These are phyloP conservation scores for Cranoglanis bouderius DNA, from an alignment of 2,113 vertebrate species.

Conservation along the genomic window DNA sequence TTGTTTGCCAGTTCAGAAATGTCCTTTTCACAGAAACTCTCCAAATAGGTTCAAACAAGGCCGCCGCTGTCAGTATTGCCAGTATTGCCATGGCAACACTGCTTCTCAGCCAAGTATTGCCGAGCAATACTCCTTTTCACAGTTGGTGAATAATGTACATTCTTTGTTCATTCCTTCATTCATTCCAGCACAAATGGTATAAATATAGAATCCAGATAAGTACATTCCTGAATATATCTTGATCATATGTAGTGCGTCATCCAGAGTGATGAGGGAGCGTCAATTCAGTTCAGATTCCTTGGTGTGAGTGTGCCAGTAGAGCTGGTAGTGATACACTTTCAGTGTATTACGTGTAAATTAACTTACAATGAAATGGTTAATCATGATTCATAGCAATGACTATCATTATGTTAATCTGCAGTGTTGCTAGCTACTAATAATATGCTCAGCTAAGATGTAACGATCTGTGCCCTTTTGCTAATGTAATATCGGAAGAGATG, in stretches of 20 bases:
- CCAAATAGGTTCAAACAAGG: conserved; percentile 28
- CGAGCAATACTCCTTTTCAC: background rate
- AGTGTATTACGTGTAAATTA: background rate
- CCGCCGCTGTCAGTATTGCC: background rate
- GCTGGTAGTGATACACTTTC: too few relatives aligned
- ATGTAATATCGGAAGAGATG: background rate
- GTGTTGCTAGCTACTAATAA: background rate
- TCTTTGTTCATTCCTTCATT: background rate
- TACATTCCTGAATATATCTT: background rate
- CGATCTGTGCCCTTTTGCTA: background rate
- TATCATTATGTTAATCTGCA: background rate
- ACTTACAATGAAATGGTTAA: background rate
- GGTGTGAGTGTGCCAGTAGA: too few relatives aligned
- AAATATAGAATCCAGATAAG: background rate
- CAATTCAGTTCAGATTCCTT: background rate
- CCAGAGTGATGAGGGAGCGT: background rate
- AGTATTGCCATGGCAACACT: background rate
- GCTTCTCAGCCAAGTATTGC: background rate
- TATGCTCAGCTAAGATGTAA: background rate
- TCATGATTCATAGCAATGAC: background rate
- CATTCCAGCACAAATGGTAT: background rate
- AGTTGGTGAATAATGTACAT: background rate
- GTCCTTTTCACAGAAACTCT: conserved; percentile 1
- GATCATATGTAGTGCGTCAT: background rate
- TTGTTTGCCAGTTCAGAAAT: conserved; percentile 27